Conservation (phyloP, 2,888 invertebrate genomes). For the Monoplex corrugatus region DNA sequence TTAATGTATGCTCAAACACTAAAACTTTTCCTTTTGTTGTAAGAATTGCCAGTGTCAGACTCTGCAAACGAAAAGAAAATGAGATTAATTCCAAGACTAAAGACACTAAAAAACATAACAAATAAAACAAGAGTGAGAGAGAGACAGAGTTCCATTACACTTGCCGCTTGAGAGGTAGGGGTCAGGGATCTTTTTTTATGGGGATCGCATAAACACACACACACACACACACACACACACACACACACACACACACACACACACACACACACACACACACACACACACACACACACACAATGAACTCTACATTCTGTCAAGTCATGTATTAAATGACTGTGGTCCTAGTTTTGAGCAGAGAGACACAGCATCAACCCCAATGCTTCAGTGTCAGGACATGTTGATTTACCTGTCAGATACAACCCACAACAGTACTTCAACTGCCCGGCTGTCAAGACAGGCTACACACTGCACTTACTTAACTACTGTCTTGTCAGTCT, state of each 20-base stretch:
- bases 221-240: background rate
- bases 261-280: background rate
- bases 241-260: background rate
- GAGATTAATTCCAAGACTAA: no score
- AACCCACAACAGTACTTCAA: conserved; percentile 18
- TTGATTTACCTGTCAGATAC: conserved; percentile 23
- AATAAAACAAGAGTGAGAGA: background rate
- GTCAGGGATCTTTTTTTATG: no score
- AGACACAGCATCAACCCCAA: background rate
- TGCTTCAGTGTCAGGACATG: conserved; percentile 21
- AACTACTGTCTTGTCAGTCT: no score
- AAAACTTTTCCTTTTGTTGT: conserved; percentile 91
- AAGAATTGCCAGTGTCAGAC: conserved; percentile 82
- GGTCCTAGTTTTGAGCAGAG: conserved; percentile 15
- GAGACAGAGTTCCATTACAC: no score
- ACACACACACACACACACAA: background rate
- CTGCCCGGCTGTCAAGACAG: conserved; percentile 22
- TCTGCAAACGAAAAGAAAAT: conserved; percentile 63
- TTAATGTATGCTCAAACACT: conserved; percentile 89
- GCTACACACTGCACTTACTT: background rate
- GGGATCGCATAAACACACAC: background rate
- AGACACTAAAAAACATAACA: no score
- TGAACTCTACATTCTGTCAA: background rate
- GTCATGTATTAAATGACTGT: background rate
- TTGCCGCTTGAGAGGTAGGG: no score